phyloP scores from a whole-genome alignment of 2,113 vertebrate genomes.

The Hirundichthys speculiger region DNA sequence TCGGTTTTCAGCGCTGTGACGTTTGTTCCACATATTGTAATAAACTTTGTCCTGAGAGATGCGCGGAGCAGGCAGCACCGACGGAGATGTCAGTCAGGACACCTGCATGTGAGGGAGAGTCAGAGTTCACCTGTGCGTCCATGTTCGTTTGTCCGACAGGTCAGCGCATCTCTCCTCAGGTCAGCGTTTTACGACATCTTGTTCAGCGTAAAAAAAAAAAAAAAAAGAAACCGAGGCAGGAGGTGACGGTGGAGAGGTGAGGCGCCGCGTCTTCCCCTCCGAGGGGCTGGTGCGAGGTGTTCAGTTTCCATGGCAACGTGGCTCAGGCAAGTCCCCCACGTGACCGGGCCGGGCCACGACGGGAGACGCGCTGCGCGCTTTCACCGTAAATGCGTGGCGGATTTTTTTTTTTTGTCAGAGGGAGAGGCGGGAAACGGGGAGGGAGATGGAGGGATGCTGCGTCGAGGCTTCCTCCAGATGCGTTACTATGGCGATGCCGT shows the following conservation, averaged over 20 bases:
- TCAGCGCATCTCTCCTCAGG: too few relatives aligned
- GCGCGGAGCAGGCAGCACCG: too few relatives aligned
- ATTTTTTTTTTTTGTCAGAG: conserved; percentile 19
- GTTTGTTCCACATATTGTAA: too few relatives aligned
- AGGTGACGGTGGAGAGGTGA: conserved; percentile 76
- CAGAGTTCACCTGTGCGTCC: too few relatives aligned
- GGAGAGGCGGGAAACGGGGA: not conserved
- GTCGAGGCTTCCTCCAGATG: conserved; percentile 47
- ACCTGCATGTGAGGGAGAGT: too few relatives aligned
- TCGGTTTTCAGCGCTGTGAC: too few relatives aligned
- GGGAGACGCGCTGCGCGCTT: conserved; percentile 48
- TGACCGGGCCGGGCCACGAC: conserved; percentile 50
- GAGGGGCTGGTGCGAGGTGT: conserved; percentile 65
- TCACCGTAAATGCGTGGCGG: conserved; percentile 35
- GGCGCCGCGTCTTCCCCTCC: conserved; percentile 53
- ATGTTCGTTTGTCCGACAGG: too few relatives aligned
- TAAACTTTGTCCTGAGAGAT: too few relatives aligned
- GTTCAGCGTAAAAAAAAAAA: too few relatives aligned
- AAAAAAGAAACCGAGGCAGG: too few relatives aligned
- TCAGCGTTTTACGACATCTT: too few relatives aligned
- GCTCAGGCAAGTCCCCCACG: conserved; percentile 56
- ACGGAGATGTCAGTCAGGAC: too few relatives aligned
- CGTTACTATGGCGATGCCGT: conserved; percentile 64
- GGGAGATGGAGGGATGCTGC: conserved; percentile 27
- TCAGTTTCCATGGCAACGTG: conserved; percentile 77